Conservation (phyloP, 2,888 invertebrate species). For the Liopterus haemorrhoidalis region DNA sequence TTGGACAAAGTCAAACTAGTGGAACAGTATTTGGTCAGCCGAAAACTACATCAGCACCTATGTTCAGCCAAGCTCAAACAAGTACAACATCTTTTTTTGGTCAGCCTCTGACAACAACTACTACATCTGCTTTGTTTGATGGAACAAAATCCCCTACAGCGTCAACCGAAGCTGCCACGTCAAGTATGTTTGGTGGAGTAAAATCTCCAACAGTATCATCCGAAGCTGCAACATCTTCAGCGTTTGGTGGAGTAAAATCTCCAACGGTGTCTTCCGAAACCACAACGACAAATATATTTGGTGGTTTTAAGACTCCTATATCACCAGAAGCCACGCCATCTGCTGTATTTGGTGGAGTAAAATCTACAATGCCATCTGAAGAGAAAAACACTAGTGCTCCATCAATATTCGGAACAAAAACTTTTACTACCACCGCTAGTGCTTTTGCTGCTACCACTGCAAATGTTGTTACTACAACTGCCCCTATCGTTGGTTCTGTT, state of each 20-base stretch:
- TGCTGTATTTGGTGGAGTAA: no score
- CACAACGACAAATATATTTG: constrained; percentile 37
- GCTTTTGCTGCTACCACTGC: constrained; percentile 37
- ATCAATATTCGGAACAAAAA: constrained; percentile 13
- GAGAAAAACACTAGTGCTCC: constrained; percentile 31
- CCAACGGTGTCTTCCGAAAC: not conserved
- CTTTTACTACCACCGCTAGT: constrained; percentile 27
- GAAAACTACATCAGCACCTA: no score
- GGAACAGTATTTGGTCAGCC: no score
- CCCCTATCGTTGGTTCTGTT: constrained; percentile 22
- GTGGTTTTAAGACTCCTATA: constrained; percentile 37
- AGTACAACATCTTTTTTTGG: constrained; percentile 13
- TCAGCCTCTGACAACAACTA: constrained; percentile 2
- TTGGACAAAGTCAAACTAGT: no score
- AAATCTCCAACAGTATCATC: constrained; percentile 22
- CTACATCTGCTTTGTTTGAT: constrained; percentile 8
- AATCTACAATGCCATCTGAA: no score
- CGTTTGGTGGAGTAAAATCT: constrained; percentile 31
- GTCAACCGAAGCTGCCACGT: not conserved
- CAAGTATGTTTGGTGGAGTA: constrained; percentile 23
- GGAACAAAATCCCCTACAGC: constrained; percentile 1
- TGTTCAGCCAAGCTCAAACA: no score
- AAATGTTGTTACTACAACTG: constrained; percentile 31
- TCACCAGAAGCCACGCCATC: constrained; percentile 24
- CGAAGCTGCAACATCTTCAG: constrained; percentile 21